phyloP scores from a whole-genome alignment of 1,140 invertebrate species.

The Macrocentrus cingulum region DNA sequence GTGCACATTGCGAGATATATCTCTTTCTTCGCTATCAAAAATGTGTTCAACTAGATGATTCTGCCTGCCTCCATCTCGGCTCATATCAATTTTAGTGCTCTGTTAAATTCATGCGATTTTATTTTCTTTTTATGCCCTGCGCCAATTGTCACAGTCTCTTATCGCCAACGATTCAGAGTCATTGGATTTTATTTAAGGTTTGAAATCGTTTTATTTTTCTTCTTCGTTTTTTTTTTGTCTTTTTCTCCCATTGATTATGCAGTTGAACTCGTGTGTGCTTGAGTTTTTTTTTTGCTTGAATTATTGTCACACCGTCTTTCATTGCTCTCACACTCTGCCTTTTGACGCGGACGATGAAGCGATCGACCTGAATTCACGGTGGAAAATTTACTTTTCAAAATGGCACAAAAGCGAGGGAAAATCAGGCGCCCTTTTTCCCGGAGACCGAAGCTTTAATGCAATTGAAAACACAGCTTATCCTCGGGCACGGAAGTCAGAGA shows the following conservation, averaged over 20 bases:
- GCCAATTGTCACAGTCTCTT: neutral
- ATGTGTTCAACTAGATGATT: neutral
- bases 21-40: neutral
- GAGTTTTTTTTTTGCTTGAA: no score
- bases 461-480: constrained; percentile 33
- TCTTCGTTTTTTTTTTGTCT: no score
- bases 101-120: neutral
- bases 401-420: neutral
- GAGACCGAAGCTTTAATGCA: constrained; percentile 26
- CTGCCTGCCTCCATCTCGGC: no score
- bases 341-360: neutral
- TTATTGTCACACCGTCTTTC: neutral
- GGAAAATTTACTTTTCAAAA: constrained; percentile 7
- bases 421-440: neutral
- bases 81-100: constrained; percentile 9
- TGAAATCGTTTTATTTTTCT: neutral
- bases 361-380: neutral
- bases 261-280: no score
- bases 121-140: neutral
- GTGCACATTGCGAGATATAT: neutral
- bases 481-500: constrained; percentile 4
- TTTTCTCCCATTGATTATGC: no score
- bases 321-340: no score
- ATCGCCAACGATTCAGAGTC: neutral
- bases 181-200: neutral